Evolutionary conservation across 2,113 vertebrate species (phyloP).

Genomic region (Pterocles orientalis): DNA sequence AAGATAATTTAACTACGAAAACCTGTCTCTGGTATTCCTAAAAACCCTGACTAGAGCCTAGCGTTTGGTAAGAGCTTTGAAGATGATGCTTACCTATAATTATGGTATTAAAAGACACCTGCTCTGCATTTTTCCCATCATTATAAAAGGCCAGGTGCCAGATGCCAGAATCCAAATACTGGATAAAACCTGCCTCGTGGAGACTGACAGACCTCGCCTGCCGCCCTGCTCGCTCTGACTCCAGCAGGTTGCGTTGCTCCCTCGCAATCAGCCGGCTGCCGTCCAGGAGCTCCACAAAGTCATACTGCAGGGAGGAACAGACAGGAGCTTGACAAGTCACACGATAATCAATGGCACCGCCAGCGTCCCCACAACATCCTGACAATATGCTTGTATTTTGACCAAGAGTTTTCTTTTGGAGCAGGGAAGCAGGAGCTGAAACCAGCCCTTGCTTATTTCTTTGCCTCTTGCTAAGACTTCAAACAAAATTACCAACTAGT

Average conservation of each 20-base stretch:
- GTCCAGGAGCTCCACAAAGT: slow-evolving; percentile 97
- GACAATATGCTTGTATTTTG: not conserved
- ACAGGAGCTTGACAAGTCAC: not conserved
- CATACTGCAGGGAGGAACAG: slow-evolving; percentile 81
- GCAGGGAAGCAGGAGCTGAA: not conserved
- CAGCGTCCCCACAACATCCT: not conserved
- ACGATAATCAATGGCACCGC: not conserved
- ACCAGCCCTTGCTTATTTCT: not conserved
- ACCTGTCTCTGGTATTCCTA: not conserved
- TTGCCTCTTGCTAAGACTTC: not conserved
- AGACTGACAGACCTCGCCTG: slow-evolving; percentile 85
- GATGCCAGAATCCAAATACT: slow-evolving; percentile 94
- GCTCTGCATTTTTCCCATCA: slow-evolving; percentile 89
- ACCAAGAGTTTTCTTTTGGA: not conserved
- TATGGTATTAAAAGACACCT: slow-evolving; percentile 95
- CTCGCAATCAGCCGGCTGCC: slow-evolving; percentile 94
- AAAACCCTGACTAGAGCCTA: not conserved
- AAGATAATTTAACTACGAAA: not conserved
- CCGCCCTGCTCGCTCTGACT: slow-evolving; percentile 77
- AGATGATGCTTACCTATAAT: slow-evolving; percentile 85
- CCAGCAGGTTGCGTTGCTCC: slow-evolving; percentile 84
- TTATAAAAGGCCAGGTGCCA: slow-evolving; percentile 99
- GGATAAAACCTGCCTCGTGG: slow-evolving; percentile 96
- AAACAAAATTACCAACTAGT: not conserved
- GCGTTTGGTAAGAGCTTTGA: not conserved